Base-by-base conservation (phyloP, 2,888 invertebrate genomes). In the Lithophane ornitopus region DNA sequence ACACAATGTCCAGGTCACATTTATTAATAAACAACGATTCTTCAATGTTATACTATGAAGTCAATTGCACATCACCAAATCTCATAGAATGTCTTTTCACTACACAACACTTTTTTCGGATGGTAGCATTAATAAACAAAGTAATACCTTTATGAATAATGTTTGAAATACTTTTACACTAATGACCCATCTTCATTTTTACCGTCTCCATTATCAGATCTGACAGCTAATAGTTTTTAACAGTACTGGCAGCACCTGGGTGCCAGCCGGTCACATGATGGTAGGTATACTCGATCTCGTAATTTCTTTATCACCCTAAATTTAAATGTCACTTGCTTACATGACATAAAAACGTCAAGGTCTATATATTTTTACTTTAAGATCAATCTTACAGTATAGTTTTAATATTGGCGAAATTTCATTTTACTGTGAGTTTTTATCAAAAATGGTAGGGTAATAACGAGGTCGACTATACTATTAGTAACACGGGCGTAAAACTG, bases 1-100 rank as follows among this genome's bases (percentile, higher is more conserved):
- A 14, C 22, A 34, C 16, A 77, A 74, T 34, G 12, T 22, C 61
- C 62, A 73, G 54, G 44, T 71, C 28, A 72, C 19, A 11, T 44
- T 44, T 28, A 22, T 14, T 22, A 28, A 16, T 49, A 34, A n/a
- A 26, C 49, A 52, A 52, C 26, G 44, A 49, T 12, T 59, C 7
- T 41, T 16, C 34, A 54, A 39, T 19, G 14, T 28, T 6, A 34
- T 34, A n/a, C 6, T 61, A 11, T 49, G 7, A 19, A 28, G 39
- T 46, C 54, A 72, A 69, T 28, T 2, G 3, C 22, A 34, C 9
- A 46, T 39, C 44, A 46, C 22, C 3, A 28, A 76, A 26, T 16
- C 16, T 41, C 34, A 12, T 22, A 26, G 22, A 26, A 63, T 9
- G 3, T 6, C 0, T 28, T 22, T 8, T 56, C 0, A 49, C 19